Percentiles rank a stretch among this genome's conserved stretches.
phyloP scores from a whole-genome alignment of 2,888 invertebrate genomes.

The Junonia oenone region DNA sequence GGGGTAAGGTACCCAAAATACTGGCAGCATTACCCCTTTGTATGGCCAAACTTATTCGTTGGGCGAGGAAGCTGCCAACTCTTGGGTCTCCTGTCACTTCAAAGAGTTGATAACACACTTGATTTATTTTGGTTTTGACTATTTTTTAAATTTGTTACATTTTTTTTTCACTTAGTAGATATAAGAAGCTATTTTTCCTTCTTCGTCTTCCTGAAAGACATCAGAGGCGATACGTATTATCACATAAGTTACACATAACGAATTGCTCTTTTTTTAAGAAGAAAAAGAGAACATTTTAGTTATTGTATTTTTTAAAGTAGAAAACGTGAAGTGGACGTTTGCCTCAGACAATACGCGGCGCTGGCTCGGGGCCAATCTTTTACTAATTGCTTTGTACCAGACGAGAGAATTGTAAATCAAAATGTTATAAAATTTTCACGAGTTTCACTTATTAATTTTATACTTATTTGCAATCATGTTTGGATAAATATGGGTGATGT shows the following conservation, averaged over 20 bases:
- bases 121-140: too few relatives aligned
- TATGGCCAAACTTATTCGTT: too few relatives aligned
- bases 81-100: too few relatives aligned
- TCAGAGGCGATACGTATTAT: neutral
- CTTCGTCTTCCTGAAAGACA: too few relatives aligned
- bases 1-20: too few relatives aligned
- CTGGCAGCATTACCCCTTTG: too few relatives aligned
- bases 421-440: slow-evolving; percentile 12
- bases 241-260: neutral
- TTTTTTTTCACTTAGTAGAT: too few relatives aligned
- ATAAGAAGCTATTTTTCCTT: too few relatives aligned
- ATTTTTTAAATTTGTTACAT: too few relatives aligned
- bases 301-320: slow-evolving; percentile 4
- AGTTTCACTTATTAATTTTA: neutral
- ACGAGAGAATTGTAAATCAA: slow-evolving; percentile 15
- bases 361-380: slow-evolving; percentile 16
- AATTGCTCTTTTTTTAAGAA: neutral
- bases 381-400: slow-evolving; percentile 21
- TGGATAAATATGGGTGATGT: neutral
- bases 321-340: slow-evolving; percentile 18
- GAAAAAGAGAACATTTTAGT: neutral
- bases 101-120: too few relatives aligned
- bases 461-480: neutral
- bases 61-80: too few relatives aligned
- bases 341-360: slow-evolving; percentile 12